Conservation (phyloP, 2,113 vertebrate genomes). For the Chionomys nivalis region DNA sequence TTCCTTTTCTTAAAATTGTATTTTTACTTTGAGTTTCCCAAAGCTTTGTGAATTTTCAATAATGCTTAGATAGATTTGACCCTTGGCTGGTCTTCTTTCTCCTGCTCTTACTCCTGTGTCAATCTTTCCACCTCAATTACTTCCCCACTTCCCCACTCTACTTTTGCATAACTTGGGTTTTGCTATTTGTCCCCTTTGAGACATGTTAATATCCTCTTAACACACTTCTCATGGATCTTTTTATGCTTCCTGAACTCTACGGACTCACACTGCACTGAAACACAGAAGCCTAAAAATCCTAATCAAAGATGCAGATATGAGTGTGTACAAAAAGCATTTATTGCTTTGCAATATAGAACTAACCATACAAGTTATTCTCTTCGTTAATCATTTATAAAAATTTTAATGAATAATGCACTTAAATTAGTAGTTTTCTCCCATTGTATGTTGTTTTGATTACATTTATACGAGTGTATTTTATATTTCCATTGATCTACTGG, state of each 20-base stretch:
- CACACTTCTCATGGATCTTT: not conserved
- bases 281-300: not conserved
- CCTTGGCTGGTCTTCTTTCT: not conserved
- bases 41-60: not conserved
- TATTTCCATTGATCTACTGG: not conserved
- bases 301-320: not conserved
- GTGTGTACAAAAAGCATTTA: not conserved
- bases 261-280: not conserved
- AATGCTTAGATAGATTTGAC: not conserved
- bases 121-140: not conserved
- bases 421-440: not conserved
- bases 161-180: not conserved
- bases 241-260: not conserved
- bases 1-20: not conserved
- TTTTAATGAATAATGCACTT: not conserved
- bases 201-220: not conserved
- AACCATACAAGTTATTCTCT: not conserved
- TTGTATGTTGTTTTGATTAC: not conserved
- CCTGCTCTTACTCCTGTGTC: not conserved
- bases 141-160: accelerated
- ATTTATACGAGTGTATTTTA: not conserved
- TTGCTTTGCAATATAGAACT: not conserved
- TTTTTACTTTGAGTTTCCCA: not conserved
- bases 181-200: not conserved
- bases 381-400: not conserved